Percentiles rank a stretch among this genome's conserved stretches.
These are phyloP conservation scores for Lacanobia oleracea DNA, from an alignment of 2,888 invertebrate species.

Conservation along the genomic window DNA sequence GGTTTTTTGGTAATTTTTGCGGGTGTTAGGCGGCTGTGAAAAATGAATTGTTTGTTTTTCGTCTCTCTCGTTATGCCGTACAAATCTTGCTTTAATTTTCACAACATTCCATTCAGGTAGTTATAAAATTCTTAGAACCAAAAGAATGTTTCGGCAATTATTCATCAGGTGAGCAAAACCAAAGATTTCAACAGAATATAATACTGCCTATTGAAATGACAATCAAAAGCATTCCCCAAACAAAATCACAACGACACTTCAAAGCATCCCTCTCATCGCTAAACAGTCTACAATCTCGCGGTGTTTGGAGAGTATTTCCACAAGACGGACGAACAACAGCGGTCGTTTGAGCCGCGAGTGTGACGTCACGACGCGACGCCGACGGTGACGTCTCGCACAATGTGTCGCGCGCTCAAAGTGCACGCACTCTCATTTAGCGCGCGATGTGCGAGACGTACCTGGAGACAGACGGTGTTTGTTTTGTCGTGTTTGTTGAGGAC, in stretches of 20 bases:
- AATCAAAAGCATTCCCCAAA: not conserved
- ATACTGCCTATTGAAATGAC: too few relatives aligned
- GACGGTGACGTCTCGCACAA: constrained; percentile 40
- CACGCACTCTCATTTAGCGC: constrained; percentile 46
- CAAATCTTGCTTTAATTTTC: not conserved
- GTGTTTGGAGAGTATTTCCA: constrained; percentile 52
- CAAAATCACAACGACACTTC: constrained; percentile 22
- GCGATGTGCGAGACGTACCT: constrained; percentile 3
- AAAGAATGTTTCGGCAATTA: too few relatives aligned
- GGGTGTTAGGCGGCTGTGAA: constrained; percentile 9
- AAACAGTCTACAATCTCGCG: constrained; percentile 44
- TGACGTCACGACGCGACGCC: constrained; percentile 20
- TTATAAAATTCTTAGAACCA: too few relatives aligned
- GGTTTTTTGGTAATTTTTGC: constrained; percentile 18
- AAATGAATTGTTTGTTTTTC: constrained; percentile 17
- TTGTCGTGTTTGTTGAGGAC: not conserved
- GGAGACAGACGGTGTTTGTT: constrained; percentile 5
- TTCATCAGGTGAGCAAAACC: not conserved
- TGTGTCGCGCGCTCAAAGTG: constrained; percentile 43
- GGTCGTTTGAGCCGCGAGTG: constrained; percentile 43
- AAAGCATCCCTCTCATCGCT: constrained; percentile 28
- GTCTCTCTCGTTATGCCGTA: not conserved
- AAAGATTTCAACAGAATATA: not conserved
- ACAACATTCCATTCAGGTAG: too few relatives aligned
- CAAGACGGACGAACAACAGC: constrained; percentile 52